Evolutionary conservation across 2,113 vertebrate species (phyloP).

Genomic region (Brachyistius frenatus): DNA sequence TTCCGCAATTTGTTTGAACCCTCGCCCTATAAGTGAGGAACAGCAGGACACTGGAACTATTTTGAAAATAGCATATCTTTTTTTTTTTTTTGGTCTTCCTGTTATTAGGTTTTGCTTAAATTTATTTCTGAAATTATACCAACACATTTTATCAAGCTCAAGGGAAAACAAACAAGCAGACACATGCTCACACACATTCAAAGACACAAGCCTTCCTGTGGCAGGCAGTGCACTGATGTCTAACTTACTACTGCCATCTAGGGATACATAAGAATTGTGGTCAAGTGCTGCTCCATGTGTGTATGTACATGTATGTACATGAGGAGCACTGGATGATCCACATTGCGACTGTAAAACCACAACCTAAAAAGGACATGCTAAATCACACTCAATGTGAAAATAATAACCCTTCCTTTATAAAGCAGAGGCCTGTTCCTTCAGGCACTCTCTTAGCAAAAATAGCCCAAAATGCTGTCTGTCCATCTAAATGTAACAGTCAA

Average conservation of each 20-base stretch:
- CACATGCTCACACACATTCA: constrained; percentile 43
- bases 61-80: constrained; percentile 20
- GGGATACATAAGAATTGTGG: constrained; percentile 66
- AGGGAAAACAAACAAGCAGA: constrained; percentile 57
- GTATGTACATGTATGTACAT: constrained; percentile 19
- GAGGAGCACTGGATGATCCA: neutral
- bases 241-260: constrained; percentile 89
- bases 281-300: constrained; percentile 26
- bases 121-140: constrained; percentile 59
- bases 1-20: constrained; percentile 59
- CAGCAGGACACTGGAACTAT: constrained; percentile 31
- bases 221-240: constrained; percentile 43
- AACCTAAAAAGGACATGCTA: neutral
- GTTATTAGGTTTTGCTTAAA: constrained; percentile 53
- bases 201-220: constrained; percentile 24
- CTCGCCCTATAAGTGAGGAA: constrained; percentile 35
- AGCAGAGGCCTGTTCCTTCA: too few relatives aligned
- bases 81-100: constrained; percentile 1
- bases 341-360: constrained; percentile 10
- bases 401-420: too few relatives aligned
- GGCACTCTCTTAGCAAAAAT: neutral
- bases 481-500: constrained; percentile 34
- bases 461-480: neutral
- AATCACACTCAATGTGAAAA: too few relatives aligned
- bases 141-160: constrained; percentile 61